Evolutionary conservation across 2,797 vertebrate species (phyloP), one percentile per base, ranked within the genome.

Genomic region (Neosilurus mollespiculum): DNA sequence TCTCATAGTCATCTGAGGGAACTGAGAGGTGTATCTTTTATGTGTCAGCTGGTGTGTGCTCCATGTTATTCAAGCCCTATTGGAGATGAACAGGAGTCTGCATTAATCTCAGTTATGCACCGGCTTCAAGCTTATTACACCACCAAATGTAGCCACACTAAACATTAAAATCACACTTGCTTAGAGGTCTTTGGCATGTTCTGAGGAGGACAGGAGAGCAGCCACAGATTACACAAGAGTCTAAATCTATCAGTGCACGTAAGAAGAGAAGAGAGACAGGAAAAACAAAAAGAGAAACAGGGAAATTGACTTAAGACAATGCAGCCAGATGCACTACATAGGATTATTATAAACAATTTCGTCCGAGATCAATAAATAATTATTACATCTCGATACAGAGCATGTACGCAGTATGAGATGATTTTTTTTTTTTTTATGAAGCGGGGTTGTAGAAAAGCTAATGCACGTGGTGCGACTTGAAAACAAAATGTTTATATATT

Each of bases 401-500:
- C 66, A 65, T 59, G 73, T 81, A 81, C 51, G 80, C 53, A n/a
- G 59, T 58, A 61, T 76, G 54, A 59, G 72, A 59, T 59, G 72
- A 30, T 11, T 77, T n/a, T 77, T 72, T 53, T 11, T 77, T n/a
- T 77, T 72, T 53, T 1, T 34, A 79, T 9, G 69, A 54, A 79
- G 15, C 49, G 66, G 24, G 34, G 59, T 24, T 84, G 87, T 65
- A 87, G 87, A 88, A 61, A 85, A 62, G 66, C 84, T 92, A 90
- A 87, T 87, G 90, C 88, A 89, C 93, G 89, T 92, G 92, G 89
- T 91, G 88, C 91, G 89, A 86, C 11, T 43, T 49, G 16, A 30
- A 73, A 59, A 79, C 76, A 79, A 59, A 59, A 70, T 37, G 62
- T 24, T 62, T 78, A 77, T n/a, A 64, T 26, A 51, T 61, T 78